Evolutionary conservation across 2,113 vertebrate species (phyloP).

Genomic region (Caretta caretta): DNA sequence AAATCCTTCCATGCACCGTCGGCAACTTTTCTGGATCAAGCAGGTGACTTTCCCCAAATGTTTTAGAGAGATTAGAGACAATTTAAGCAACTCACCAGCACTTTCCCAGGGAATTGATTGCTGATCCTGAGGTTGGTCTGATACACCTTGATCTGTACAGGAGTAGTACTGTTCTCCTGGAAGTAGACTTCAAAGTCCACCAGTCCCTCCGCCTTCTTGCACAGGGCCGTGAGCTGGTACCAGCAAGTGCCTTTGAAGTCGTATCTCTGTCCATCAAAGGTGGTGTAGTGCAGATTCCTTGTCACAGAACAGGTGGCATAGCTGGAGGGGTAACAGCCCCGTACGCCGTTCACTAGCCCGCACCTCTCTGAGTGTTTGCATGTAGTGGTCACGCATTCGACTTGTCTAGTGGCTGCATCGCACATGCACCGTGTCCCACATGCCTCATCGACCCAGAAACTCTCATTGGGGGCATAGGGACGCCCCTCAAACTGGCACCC

Average conservation of each 20-base stretch:
- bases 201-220: conserved; percentile 50
- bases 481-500: too few species aligned
- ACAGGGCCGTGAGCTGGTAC: conserved; percentile 64
- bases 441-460: too few species aligned
- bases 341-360: conserved; percentile 43
- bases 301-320: conserved; percentile 14
- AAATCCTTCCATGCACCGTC: not conserved
- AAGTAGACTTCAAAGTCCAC: conserved; percentile 78
- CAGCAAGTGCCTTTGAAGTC: conserved; percentile 87
- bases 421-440: conserved; percentile 65
- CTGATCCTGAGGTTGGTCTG: conserved; percentile 70
- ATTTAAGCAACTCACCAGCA: conserved; percentile 77
- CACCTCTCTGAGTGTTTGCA: conserved; percentile 54
- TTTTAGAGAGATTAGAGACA: not conserved
- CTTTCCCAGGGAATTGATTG: conserved; percentile 65
- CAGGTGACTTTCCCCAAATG: fast-evolving
- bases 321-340: conserved; percentile 56
- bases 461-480: too few species aligned
- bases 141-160: conserved; percentile 73
- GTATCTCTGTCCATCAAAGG: conserved; percentile 22
- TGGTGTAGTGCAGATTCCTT: too few species aligned
- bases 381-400: not conserved
- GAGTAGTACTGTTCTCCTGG: conserved; percentile 77
- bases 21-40: not conserved
- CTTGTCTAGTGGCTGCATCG: not conserved